phyloP scores from a whole-genome alignment of 2,797 vertebrate genomes.

The Sebastolobus altivelis region DNA sequence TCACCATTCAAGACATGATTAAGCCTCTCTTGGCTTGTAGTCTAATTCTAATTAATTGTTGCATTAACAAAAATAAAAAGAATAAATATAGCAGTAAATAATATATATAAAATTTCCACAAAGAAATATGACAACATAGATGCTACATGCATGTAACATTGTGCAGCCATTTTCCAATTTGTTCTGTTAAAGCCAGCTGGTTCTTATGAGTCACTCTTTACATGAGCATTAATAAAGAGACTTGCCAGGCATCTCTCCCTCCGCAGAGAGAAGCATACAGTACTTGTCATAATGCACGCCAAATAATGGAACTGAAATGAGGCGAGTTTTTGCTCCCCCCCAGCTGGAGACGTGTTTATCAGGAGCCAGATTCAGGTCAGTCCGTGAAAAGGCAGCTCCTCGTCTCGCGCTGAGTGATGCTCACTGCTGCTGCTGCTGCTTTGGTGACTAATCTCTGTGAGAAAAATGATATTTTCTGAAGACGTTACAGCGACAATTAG shows the following conservation, averaged over 20 bases:
- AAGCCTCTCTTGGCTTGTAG: not conserved
- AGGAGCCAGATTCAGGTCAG: constrained; percentile 24
- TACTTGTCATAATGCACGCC: not conserved
- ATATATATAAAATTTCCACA: not conserved
- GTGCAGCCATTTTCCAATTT: not conserved
- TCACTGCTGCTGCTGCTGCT: constrained; percentile 9
- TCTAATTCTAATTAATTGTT: constrained; percentile 9
- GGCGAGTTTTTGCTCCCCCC: constrained; percentile 1
- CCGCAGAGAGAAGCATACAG: not conserved
- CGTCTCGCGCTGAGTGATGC: not conserved
- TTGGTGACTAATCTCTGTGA: constrained; percentile 26
- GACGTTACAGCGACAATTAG: not conserved
- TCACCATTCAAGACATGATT: constrained; percentile 20
- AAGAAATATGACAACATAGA: not conserved
- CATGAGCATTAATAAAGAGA: constrained; percentile 1
- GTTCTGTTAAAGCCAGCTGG: not conserved
- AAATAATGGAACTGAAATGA: constrained; percentile 2
- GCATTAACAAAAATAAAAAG: not conserved
- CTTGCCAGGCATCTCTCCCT: not conserved
- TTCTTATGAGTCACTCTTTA: constrained; percentile 18
- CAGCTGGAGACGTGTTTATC: constrained; percentile 28
- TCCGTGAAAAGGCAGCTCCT: constrained; percentile 12
- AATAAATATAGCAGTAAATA: not conserved
- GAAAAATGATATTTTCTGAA: not conserved
- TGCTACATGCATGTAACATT: not conserved